phyloP scores from a whole-genome alignment of 2,113 vertebrate genomes.

The Chaetura pelagica region DNA sequence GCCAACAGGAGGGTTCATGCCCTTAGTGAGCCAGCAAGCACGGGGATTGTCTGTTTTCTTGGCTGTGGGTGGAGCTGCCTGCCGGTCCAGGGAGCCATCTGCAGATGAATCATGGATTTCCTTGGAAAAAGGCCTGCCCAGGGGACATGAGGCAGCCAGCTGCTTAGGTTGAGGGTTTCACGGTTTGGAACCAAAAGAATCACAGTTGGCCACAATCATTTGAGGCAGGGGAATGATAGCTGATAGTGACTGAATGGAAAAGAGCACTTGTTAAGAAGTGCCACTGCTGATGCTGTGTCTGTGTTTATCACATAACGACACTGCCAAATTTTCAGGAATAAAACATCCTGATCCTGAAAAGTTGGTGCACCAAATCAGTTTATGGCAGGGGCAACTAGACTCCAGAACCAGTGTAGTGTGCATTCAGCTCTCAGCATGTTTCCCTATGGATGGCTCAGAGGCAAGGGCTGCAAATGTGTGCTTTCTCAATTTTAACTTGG shows the following conservation, averaged over 20 bases:
- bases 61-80: constrained; percentile 24
- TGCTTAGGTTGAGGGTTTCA: neutral
- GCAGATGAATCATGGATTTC: constrained; percentile 57
- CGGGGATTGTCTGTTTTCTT: neutral
- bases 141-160: constrained; percentile 34
- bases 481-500: neutral
- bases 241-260: neutral
- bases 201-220: neutral
- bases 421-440: neutral
- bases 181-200: neutral
- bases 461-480: fast-evolving
- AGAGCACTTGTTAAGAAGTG: neutral
- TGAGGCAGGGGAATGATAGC: neutral
- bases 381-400: fast-evolving
- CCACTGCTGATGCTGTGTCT: fast-evolving
- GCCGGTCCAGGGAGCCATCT: constrained; percentile 53
- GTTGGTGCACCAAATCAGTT: neutral
- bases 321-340: neutral
- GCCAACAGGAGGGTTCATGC: fast-evolving
- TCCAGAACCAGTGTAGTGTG: neutral
- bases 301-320: neutral
- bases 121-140: constrained; percentile 19
- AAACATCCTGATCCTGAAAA: neutral
- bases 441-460: neutral
- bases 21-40: neutral